Conservation (phyloP, 2,888 invertebrate genomes). For the Volucella inflata region DNA sequence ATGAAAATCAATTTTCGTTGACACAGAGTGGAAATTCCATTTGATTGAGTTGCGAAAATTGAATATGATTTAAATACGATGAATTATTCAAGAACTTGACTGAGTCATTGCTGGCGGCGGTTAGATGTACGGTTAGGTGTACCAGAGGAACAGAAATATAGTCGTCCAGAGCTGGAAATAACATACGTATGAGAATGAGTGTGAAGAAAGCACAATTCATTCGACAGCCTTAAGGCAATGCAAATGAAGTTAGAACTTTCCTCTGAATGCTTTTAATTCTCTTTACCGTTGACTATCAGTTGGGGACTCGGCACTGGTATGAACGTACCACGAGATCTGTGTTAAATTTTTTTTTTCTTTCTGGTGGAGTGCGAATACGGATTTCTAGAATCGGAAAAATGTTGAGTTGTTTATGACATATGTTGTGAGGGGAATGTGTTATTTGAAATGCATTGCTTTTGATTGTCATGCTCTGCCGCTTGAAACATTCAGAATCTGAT, state of each 20-base stretch:
- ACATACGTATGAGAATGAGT: neutral
- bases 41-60: slow-evolving; percentile 66
- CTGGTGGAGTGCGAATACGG: too few species aligned
- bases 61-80: slow-evolving; percentile 67
- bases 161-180: too few species aligned
- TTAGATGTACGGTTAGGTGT: neutral
- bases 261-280: neutral
- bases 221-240: slow-evolving; percentile 17
- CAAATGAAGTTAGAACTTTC: slow-evolving; percentile 5
- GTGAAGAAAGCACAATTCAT: neutral
- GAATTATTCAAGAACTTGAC: slow-evolving; percentile 60
- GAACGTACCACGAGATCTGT: neutral
- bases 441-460: too few species aligned
- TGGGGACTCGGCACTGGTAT: neutral
- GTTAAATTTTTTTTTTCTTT: neutral
- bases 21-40: slow-evolving; percentile 60
- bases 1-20: slow-evolving; percentile 60
- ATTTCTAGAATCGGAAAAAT: too few species aligned
- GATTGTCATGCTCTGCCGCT: too few species aligned
- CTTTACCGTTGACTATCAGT: neutral
- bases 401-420: too few species aligned
- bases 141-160: neutral
- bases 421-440: too few species aligned
- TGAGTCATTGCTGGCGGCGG: slow-evolving; percentile 13
- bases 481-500: too few species aligned